phyloP scores from a whole-genome alignment of 2,113 vertebrate genomes.

The Myotis lucifugus region DNA sequence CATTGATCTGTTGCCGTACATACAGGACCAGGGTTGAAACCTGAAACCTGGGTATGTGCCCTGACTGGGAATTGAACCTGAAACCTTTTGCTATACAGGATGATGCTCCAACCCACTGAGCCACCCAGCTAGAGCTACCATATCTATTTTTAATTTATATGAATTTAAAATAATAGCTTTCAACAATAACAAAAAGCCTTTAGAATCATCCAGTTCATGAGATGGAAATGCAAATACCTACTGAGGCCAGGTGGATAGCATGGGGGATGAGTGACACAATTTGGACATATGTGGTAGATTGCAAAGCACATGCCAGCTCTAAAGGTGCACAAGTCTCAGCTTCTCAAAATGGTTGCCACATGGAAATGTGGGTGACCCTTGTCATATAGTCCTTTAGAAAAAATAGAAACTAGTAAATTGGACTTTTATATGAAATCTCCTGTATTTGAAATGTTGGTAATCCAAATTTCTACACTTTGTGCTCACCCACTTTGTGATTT shows the following conservation, averaged over 20 bases:
- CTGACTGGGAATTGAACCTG: too few species aligned
- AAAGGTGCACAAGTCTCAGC: background rate
- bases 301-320: background rate
- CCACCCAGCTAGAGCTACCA: too few species aligned
- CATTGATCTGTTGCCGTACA: too few species aligned
- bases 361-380: background rate
- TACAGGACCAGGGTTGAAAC: too few species aligned
- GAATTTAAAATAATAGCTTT: background rate
- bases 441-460: background rate
- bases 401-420: background rate
- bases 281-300: background rate
- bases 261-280: background rate
- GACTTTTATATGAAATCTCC: background rate
- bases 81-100: too few species aligned
- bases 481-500: background rate
- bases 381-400: background rate
- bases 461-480: background rate
- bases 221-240: background rate
- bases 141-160: background rate
- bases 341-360: background rate
- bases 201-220: background rate
- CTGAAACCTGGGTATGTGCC: too few species aligned
- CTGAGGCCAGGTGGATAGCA: too few species aligned
- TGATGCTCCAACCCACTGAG: too few species aligned
- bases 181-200: background rate